Evolutionary conservation across 2,888 invertebrate genomes (phyloP).

Genomic region (Opisthograptis luteolata): DNA sequence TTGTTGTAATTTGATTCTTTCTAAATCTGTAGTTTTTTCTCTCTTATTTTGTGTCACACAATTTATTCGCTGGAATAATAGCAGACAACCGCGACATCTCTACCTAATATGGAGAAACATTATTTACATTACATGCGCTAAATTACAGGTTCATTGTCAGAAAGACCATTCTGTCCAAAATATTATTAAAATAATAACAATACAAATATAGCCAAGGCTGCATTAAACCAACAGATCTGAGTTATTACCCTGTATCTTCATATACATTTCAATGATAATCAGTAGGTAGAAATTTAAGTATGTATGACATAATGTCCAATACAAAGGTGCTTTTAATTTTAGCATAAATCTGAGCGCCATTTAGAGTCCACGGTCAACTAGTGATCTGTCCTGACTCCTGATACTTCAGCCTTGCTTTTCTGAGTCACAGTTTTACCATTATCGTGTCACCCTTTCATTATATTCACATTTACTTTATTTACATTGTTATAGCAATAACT

Average conservation of each 20-base stretch:
- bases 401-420: slow-evolving; percentile 39
- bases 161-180: slow-evolving; percentile 4
- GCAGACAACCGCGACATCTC: no score
- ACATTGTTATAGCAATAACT: slow-evolving; percentile 7
- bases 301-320: no score
- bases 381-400: slow-evolving; percentile 23
- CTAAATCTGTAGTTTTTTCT: no score
- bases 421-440: slow-evolving; percentile 52
- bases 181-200: slow-evolving; percentile 8
- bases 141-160: not conserved
- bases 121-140: no score
- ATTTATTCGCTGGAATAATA: no score
- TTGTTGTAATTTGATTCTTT: no score
- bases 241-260: slow-evolving; percentile 2
- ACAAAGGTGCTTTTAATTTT: slow-evolving; percentile 8
- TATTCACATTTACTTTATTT: slow-evolving; percentile 29
- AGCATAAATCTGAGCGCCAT: slow-evolving; percentile 41
- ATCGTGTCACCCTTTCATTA: slow-evolving; percentile 43
- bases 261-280: not conserved
- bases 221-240: slow-evolving; percentile 1
- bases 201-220: not conserved
- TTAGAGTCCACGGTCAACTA: slow-evolving; percentile 56
- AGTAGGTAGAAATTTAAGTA: not conserved
- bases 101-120: no score
- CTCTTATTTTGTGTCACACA: no score